phyloP scores from a whole-genome alignment of 2,888 invertebrate genomes.

The Aphrophora alni region DNA sequence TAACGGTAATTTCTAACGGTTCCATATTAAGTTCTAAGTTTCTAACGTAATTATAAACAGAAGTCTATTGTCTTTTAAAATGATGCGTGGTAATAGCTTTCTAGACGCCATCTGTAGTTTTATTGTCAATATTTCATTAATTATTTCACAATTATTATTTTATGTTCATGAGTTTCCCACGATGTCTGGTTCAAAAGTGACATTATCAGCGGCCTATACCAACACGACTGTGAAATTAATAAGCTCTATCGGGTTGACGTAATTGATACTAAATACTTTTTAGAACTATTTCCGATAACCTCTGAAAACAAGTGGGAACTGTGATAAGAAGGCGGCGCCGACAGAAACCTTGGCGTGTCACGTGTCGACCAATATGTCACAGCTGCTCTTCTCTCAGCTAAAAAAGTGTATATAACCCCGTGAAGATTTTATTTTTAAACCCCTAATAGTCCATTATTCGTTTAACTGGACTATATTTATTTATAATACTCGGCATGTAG shows the following conservation, averaged over 20 bases:
- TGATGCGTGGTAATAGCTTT: neutral
- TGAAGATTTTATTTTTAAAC: too few species aligned
- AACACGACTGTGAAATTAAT: neutral
- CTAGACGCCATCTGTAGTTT: neutral
- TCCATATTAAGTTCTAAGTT: too few species aligned
- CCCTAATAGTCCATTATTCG: too few species aligned
- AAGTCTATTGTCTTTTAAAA: too few species aligned
- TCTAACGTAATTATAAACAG: too few species aligned
- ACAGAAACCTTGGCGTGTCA: neutral
- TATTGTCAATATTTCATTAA: neutral
- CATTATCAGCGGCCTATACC: neutral
- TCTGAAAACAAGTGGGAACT: neutral
- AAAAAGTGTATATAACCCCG: too few species aligned
- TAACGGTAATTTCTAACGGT: too few species aligned
- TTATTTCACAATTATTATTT: neutral
- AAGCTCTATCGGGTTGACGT: neutral
- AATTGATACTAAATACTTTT: neutral
- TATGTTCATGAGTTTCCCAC: neutral
- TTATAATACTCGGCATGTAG: too few species aligned
- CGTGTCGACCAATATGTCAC: neutral
- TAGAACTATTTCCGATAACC: neutral
- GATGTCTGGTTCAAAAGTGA: neutral
- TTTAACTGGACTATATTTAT: too few species aligned
- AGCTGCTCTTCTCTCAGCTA: neutral
- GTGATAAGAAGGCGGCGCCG: neutral